These are phyloP conservation scores for Rhinoderma darwinii DNA, from an alignment of 2,113 vertebrate genomes.

Conservation along the genomic window DNA sequence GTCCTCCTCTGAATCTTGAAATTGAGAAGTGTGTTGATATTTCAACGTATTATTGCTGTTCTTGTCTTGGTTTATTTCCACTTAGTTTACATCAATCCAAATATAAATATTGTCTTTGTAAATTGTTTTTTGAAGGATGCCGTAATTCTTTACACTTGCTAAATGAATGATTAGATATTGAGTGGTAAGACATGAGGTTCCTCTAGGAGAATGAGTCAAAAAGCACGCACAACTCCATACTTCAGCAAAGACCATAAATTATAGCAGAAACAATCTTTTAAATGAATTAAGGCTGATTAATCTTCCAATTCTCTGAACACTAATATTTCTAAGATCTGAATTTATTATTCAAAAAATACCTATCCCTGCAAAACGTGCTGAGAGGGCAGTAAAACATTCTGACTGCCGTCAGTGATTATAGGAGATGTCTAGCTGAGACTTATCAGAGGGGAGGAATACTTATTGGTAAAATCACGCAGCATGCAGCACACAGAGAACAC, in stretches of 20 bases:
- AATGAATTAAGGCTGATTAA: conserved; percentile 32
- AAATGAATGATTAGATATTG: conserved; percentile 6
- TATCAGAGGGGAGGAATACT: conserved; percentile 30
- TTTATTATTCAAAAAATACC: conserved; percentile 46
- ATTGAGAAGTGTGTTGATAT: too few relatives aligned
- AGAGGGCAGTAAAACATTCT: conserved; percentile 42
- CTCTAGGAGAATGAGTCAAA: conserved; percentile 4
- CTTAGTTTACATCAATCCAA: not conserved
- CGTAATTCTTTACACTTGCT: not conserved
- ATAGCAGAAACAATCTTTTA: conserved; percentile 31
- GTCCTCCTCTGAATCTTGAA: too few relatives aligned
- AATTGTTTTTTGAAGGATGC: not conserved
- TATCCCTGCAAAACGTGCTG: conserved; percentile 42
- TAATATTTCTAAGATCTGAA: conserved; percentile 42
- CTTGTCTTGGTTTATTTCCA: not conserved
- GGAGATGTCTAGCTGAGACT: conserved; percentile 9
- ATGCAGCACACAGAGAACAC: not conserved
- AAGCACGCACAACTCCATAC: not conserved
- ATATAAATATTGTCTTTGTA: not conserved
- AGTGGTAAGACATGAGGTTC: conserved; percentile 19
- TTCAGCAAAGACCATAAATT: conserved; percentile 21
- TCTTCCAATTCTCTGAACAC: conserved; percentile 38
- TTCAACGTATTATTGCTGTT: too few relatives aligned
- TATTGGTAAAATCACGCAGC: conserved; percentile 33
- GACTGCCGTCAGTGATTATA: conserved; percentile 35